Conservation (phyloP, 2,888 invertebrate species). For the Euzophera pinguis region DNA sequence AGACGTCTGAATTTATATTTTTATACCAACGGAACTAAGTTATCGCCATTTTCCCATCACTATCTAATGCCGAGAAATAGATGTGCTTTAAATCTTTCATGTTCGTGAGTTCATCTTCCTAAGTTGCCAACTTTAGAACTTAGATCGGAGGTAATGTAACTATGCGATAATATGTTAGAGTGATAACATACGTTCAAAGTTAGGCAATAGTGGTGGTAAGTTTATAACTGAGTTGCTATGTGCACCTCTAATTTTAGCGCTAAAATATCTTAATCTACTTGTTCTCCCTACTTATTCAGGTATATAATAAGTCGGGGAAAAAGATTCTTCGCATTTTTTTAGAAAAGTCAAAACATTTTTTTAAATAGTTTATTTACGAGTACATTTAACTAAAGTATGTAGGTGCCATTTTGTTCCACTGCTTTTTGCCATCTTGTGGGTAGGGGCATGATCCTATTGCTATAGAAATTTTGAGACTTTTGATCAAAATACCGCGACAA, state of each 20-base stretch:
- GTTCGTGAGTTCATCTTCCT: constrained; percentile 3
- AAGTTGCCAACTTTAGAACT: constrained; percentile 3
- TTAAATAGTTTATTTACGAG: too few relatives aligned
- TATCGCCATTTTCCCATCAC: constrained; percentile 1
- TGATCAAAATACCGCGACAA: too few relatives aligned
- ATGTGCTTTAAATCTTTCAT: constrained; percentile 14
- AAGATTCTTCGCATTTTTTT: too few relatives aligned
- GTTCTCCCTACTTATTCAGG: not conserved
- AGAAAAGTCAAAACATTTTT: too few relatives aligned
- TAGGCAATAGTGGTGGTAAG: not conserved
- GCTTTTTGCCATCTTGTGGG: too few relatives aligned
- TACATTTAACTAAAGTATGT: too few relatives aligned
- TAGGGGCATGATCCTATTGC: too few relatives aligned
- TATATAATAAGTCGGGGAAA: too few relatives aligned
- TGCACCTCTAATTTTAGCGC: not conserved
- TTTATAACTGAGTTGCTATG: not conserved
- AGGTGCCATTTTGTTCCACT: too few relatives aligned
- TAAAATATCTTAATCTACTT: not conserved
- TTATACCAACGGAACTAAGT: not conserved
- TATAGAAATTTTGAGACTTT: too few relatives aligned
- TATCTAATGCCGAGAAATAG: constrained; percentile 12
- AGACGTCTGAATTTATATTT: too few relatives aligned
- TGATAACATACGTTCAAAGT: constrained; percentile 8
- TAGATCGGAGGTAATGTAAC: constrained; percentile 7
- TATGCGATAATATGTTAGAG: constrained; percentile 9